Base-by-base conservation (phyloP, 2,888 invertebrate species). In the Digitonthophagus gazella region DNA sequence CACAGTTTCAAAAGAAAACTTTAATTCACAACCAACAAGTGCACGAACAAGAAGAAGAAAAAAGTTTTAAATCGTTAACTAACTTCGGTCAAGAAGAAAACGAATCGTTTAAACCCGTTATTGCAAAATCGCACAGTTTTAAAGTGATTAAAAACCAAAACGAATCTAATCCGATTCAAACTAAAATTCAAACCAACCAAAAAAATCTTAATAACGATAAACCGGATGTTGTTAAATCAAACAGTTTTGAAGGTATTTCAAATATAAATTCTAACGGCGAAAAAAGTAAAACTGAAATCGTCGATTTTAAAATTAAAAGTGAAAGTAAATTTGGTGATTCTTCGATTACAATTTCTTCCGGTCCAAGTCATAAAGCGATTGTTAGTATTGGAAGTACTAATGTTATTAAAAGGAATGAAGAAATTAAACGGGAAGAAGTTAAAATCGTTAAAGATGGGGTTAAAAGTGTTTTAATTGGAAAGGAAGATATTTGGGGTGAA, bases 81-180 rank as follows among this genome's bases (percentile, higher is more conserved):
- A 80, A 83, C 69, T 77, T 76, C 66, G 76, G 76, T 11, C 72
- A 72, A 6, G 76, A 77, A 15, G 73, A 74, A 64, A 80, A 83
- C 74, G 78, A 84, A 76, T 81, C 84, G 22, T 83, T 85, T 72
- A 88, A 87, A 80, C 86, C 88, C 16, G 11, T 44, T 11, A 86
- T 91, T 18, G 87, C 89, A 65, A 92, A 92, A 79, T 90, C 91
- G 1, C 90, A 90, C 72, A 92, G 91, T 77, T 91, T 92, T 81
- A 87, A 76, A 86, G 86, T 78, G 85, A 87, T 73, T n/a, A 65
- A 68, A 28, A 65, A 66, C 64, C 16, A 28, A 14, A 14, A n/a
- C 3, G 16, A 61, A 18, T 15, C n/a, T 16, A 44, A 65, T n/a
- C n/a, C n/a, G 22, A 64, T 58, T 58, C 64, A 55, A 67, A 54